Evolutionary conservation across 1,140 invertebrate species (phyloP).

Genomic region (Sinonovacula constricta): DNA sequence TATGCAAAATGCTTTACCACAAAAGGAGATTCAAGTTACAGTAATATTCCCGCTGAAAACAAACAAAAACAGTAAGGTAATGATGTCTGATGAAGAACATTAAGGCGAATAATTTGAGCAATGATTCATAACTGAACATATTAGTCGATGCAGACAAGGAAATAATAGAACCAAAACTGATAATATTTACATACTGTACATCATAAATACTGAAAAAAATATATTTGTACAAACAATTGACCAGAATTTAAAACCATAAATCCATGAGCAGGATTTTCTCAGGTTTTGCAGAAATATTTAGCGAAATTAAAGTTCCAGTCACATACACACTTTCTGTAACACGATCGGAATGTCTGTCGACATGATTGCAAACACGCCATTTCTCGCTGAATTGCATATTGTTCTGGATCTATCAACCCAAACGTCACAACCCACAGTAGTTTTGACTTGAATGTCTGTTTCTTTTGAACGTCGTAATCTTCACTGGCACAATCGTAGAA

Average conservation of each 20-base stretch:
- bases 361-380: neutral
- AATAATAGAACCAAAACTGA: too few species aligned
- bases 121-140: too few species aligned
- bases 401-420: neutral
- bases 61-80: too few species aligned
- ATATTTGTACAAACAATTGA: neutral
- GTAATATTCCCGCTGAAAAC: too few species aligned
- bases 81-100: too few species aligned
- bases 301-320: too few species aligned
- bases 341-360: neutral
- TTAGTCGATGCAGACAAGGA: too few species aligned
- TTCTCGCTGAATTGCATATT: neutral
- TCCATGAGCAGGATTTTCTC: neutral
- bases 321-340: conserved; percentile 9
- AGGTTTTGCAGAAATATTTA: conserved; percentile 7
- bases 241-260: neutral
- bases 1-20: too few species aligned
- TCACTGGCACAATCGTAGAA: neutral
- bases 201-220: too few species aligned
- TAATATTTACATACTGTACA: too few species aligned
- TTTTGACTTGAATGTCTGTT: neutral
- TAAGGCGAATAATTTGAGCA: too few species aligned
- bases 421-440: neutral
- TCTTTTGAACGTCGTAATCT: neutral
- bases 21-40: too few species aligned